Evolutionary conservation across 2,113 vertebrate species (phyloP).

Genomic region (Lethenteron camtschaticum): DNA sequence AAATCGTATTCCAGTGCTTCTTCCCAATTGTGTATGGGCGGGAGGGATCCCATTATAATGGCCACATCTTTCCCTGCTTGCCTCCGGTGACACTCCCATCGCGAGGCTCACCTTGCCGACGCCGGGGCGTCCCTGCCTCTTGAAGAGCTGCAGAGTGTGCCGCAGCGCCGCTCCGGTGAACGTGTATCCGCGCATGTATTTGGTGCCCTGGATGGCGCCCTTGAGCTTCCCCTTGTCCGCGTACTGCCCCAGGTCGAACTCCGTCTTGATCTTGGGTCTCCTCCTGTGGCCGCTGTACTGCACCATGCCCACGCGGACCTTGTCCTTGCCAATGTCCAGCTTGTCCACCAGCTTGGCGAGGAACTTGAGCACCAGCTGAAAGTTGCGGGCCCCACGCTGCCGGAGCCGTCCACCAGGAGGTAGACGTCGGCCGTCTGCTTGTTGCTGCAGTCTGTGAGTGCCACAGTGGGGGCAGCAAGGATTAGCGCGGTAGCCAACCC

Average conservation of each 20-base stretch:
- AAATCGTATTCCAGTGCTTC: no score
- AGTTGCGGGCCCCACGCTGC: slow-evolving; percentile 23
- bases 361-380: slow-evolving; percentile 27
- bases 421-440: slow-evolving; percentile 30
- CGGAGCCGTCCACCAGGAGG: slow-evolving; percentile 41
- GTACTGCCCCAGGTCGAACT: not conserved
- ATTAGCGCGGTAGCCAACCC: no score
- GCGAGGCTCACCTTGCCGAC: no score
- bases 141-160: not conserved
- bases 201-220: not conserved
- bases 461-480: no score
- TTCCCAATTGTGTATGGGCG: no score
- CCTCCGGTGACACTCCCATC: no score
- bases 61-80: no score
- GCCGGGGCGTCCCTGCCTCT: no score
- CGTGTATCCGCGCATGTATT: slow-evolving; percentile 1
- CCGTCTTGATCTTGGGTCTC: not conserved
- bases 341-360: slow-evolving; percentile 21
- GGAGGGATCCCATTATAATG: no score
- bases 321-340: slow-evolving; percentile 24
- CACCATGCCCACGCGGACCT: slow-evolving; percentile 27
- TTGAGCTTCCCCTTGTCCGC: not conserved
- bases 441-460: not conserved
- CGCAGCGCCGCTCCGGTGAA: not conserved
- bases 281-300: slow-evolving; percentile 24